These are phyloP conservation scores for Hippocampus barbouri DNA, from an alignment of 2,113 vertebrate genomes.

Conservation along the genomic window DNA sequence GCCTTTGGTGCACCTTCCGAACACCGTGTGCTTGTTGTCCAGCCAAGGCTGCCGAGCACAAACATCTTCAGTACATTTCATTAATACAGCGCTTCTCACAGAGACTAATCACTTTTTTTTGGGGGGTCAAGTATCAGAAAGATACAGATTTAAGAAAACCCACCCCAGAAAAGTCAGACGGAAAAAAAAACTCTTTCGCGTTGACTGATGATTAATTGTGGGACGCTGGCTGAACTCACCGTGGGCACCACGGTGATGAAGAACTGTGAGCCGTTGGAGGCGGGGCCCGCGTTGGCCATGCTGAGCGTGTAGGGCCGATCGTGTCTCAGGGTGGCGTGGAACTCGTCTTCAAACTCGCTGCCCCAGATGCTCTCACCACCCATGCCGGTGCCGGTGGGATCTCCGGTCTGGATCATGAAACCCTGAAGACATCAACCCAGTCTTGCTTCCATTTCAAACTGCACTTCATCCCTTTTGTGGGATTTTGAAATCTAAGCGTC, in stretches of 20 bases:
- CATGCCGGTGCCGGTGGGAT: slow-evolving; percentile 98
- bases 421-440: slow-evolving; percentile 70
- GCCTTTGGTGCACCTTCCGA: slow-evolving; percentile 91
- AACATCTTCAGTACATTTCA: background rate
- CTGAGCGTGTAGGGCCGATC: slow-evolving; percentile 97
- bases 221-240: slow-evolving; percentile 69
- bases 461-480: too few relatives aligned
- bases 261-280: slow-evolving; percentile 96
- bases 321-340: slow-evolving; percentile 92
- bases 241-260: slow-evolving; percentile 97
- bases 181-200: too few relatives aligned
- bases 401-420: slow-evolving; percentile 98
- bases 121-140: too few relatives aligned
- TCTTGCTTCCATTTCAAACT: background rate
- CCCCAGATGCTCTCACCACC: slow-evolving; percentile 98
- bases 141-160: too few relatives aligned
- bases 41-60: slow-evolving; percentile 83
- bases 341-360: slow-evolving; percentile 97
- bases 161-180: too few relatives aligned
- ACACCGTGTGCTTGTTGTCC: slow-evolving; percentile 98
- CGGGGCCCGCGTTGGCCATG: slow-evolving; percentile 92
- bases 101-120: too few relatives aligned
- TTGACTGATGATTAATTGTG: background rate
- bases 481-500: too few relatives aligned
- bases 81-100: background rate